A percentile compares a stretch with the other conserved stretches of the same genome.
Evolutionary conservation across 2,888 invertebrate species (phyloP).

Genomic region (Eupithecia dodoneata): DNA sequence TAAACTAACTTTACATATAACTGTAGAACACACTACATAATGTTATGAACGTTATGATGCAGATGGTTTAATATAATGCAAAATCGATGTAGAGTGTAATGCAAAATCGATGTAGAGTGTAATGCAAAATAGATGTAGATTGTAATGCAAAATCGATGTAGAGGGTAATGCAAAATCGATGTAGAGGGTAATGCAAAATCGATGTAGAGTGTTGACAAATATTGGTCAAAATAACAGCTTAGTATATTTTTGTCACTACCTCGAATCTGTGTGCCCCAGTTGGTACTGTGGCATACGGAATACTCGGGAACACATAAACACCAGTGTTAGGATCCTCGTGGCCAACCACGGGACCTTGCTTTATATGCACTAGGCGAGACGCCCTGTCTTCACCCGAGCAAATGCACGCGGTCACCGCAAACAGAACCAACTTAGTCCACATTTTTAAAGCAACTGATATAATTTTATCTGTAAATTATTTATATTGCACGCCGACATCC

Average conservation of each 20-base stretch:
- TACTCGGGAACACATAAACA: slow-evolving; percentile 56
- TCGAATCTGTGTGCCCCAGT: slow-evolving; percentile 57
- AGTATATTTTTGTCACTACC: slow-evolving; percentile 36
- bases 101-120: too few species aligned
- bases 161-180: too few species aligned
- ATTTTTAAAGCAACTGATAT: slow-evolving; percentile 1
- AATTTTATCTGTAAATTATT: background rate
- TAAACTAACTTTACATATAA: too few species aligned
- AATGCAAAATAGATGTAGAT: too few species aligned
- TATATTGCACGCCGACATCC: background rate
- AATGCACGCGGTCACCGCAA: background rate
- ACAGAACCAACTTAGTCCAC: background rate
- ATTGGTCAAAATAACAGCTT: slow-evolving; percentile 13
- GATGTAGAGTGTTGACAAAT: background rate
- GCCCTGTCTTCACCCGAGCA: background rate
- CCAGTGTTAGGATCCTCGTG: slow-evolving; percentile 47
- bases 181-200: too few species aligned
- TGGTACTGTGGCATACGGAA: slow-evolving; percentile 68
- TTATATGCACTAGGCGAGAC: slow-evolving; percentile 46
- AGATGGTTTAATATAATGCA: too few species aligned
- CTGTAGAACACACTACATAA: too few species aligned
- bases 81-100: too few species aligned
- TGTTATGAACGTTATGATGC: too few species aligned
- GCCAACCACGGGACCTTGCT: slow-evolving; percentile 59
- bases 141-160: too few species aligned